Evolutionary conservation across 2,797 vertebrate genomes (phyloP).

Genomic region (Ctenochaetus hawaiiensis): DNA sequence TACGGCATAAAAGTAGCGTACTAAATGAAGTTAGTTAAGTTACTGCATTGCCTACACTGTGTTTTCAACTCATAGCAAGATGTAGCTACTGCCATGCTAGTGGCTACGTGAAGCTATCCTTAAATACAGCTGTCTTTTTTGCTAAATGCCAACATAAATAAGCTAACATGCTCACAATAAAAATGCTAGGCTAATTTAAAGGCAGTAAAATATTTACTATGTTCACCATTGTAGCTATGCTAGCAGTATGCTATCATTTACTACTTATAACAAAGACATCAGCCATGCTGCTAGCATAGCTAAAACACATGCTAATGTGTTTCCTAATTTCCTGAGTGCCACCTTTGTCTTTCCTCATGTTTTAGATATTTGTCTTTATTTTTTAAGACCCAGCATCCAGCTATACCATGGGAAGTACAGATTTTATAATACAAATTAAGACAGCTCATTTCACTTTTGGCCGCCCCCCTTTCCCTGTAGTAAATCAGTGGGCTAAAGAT

Average conservation of each 20-base stretch:
- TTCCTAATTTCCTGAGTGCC: no score
- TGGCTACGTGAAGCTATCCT: neutral
- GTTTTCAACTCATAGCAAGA: neutral
- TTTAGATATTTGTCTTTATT: neutral
- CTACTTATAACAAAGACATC: neutral
- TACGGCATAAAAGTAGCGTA: neutral
- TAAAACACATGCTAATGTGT: neutral
- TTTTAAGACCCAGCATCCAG: neutral
- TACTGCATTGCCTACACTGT: neutral
- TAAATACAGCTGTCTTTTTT: neutral
- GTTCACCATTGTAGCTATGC: neutral
- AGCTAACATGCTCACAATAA: neutral
- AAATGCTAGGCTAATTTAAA: neutral
- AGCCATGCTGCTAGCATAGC: neutral
- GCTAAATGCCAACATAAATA: neutral
- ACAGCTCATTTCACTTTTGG: neutral
- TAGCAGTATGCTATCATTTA: constrained; percentile 4
- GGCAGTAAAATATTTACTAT: neutral
- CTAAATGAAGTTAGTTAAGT: neutral
- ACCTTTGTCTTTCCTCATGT: neutral
- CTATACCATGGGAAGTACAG: neutral
- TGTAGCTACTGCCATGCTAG: neutral
- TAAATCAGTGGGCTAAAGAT: neutral
- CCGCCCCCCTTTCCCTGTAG: neutral
- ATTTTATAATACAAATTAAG: no score